Evolutionary conservation across 2,888 invertebrate genomes (phyloP).

Genomic region (Sesia apiformis): DNA sequence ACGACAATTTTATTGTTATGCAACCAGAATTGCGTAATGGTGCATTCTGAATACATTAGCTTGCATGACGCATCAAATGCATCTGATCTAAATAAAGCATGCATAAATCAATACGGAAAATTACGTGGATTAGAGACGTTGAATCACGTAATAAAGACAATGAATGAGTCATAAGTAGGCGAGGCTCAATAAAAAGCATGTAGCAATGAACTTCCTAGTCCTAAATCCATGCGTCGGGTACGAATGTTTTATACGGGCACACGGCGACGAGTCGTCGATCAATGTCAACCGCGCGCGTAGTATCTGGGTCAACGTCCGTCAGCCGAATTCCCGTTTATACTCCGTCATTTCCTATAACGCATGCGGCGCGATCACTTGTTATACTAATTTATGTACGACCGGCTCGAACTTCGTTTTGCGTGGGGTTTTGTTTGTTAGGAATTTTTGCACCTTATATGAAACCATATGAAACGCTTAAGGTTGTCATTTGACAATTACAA

Average conservation of each 20-base stretch:
- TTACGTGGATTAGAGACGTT: background rate
- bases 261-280: slow-evolving; percentile 66
- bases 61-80: no score
- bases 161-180: background rate
- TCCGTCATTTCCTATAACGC: slow-evolving; percentile 51
- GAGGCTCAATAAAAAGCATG: slow-evolving; percentile 33
- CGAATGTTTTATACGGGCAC: slow-evolving; percentile 54
- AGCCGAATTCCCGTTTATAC: slow-evolving; percentile 56
- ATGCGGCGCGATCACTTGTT: slow-evolving; percentile 16
- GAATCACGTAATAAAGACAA: background rate
- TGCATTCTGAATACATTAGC: no score
- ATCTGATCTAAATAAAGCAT: no score
- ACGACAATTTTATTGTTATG: no score
- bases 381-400: background rate
- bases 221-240: slow-evolving; percentile 42
- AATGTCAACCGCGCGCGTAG: slow-evolving; percentile 72
- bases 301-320: slow-evolving; percentile 70
- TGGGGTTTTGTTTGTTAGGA: background rate
- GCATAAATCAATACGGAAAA: background rate
- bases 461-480: no score
- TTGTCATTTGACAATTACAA: no score
- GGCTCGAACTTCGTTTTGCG: background rate
- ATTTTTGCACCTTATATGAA: no score
- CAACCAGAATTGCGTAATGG: no score
- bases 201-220: slow-evolving; percentile 60